Percentiles rank a stretch among this genome's conserved stretches.
Conservation (phyloP, 2,113 vertebrate genomes). For the Sprattus sprattus region DNA sequence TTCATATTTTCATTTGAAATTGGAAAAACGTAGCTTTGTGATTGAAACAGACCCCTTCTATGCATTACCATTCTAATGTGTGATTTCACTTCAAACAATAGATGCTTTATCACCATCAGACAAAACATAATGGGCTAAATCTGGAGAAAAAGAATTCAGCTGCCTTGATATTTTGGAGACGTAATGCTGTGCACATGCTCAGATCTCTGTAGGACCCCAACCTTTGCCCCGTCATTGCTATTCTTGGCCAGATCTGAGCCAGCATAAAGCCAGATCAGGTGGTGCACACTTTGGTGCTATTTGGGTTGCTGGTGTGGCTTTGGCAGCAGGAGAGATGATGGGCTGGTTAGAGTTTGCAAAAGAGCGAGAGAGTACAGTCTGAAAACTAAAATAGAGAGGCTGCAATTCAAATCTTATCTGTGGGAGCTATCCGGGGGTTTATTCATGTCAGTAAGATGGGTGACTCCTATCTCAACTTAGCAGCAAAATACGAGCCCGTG, state of each 20-base stretch:
- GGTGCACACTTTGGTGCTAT: neutral
- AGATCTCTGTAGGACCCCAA: neutral
- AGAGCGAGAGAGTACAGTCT: neutral
- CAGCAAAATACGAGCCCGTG: constrained; percentile 16
- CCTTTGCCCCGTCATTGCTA: too few species aligned
- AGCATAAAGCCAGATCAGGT: neutral
- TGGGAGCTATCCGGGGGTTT: constrained; percentile 1
- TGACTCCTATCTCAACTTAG: neutral
- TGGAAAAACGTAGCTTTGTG: neutral
- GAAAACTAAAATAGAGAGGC: constrained; percentile 16
- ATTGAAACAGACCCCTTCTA: neutral
- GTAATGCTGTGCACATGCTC: constrained; percentile 25
- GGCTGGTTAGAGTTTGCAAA: constrained; percentile 30
- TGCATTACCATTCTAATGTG: neutral
- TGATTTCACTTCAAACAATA: constrained; percentile 33
- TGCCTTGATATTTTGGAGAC: constrained; percentile 15
- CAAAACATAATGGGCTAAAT: constrained; percentile 22
- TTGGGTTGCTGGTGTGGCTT: constrained; percentile 1
- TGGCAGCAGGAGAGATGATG: constrained; percentile 40
- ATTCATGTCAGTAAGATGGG: constrained; percentile 27
- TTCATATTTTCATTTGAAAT: neutral
- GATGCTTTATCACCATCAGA: constrained; percentile 42
- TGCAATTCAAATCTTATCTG: constrained; percentile 6
- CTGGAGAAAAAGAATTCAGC: constrained; percentile 20
- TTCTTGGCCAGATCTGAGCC: neutral